phyloP scores from a whole-genome alignment of 2,888 invertebrate species.

The Xylota sylvarum region DNA sequence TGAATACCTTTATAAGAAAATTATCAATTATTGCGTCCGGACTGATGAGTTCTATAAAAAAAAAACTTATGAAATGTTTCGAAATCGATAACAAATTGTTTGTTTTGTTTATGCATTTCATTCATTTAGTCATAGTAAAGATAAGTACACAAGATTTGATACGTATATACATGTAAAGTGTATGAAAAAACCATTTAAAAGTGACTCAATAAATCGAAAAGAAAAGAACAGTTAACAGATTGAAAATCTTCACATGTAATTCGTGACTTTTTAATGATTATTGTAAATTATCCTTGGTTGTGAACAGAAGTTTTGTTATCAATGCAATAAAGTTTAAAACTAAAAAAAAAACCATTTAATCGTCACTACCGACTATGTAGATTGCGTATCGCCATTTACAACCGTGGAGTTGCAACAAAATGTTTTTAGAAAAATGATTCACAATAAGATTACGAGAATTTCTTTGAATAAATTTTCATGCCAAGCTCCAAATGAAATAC shows the following conservation, averaged over 20 bases:
- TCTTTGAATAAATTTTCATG: neutral
- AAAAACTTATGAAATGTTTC: neutral
- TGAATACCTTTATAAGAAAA: too few species aligned
- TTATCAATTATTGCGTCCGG: too few species aligned
- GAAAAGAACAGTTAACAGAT: neutral
- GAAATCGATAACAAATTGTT: conserved; percentile 2
- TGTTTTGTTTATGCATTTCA: neutral
- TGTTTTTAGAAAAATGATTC: too few species aligned
- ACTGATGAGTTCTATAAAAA: neutral
- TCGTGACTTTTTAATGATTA: neutral
- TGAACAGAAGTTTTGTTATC: neutral
- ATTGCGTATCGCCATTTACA: too few species aligned
- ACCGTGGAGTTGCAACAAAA: neutral
- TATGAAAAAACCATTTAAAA: neutral
- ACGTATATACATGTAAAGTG: neutral
- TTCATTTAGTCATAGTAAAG: neutral
- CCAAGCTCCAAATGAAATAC: neutral
- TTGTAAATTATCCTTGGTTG: neutral
- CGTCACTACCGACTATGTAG: too few species aligned
- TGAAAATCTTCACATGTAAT: neutral
- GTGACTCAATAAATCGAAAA: neutral
- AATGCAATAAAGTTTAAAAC: too few species aligned
- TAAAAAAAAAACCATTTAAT: too few species aligned
- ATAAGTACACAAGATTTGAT: conserved; percentile 3
- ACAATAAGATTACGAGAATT: neutral